Evolutionary conservation across 2,888 invertebrate species (phyloP).

Genomic region (Trissolcus brochymenae): DNA sequence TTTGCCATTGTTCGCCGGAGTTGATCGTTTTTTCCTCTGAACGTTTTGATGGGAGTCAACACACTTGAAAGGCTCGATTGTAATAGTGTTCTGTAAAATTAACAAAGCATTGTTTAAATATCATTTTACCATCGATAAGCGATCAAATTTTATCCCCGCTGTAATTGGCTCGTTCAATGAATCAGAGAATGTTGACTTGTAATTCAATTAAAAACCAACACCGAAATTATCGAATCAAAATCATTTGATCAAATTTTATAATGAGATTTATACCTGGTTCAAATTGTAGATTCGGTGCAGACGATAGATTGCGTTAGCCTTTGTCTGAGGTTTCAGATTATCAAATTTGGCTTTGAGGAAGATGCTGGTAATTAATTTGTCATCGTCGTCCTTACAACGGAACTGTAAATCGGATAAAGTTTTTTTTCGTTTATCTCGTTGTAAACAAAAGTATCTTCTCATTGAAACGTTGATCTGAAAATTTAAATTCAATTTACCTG

Average conservation of each 20-base stretch:
- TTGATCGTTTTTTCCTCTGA: constrained; percentile 13
- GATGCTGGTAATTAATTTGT: constrained; percentile 81
- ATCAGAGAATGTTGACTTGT: too few relatives aligned
- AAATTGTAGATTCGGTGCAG: constrained; percentile 41
- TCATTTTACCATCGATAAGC: background rate
- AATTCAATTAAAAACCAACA: too few relatives aligned
- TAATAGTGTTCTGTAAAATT: constrained; percentile 33
- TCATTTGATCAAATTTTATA: too few relatives aligned
- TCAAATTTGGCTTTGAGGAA: constrained; percentile 83
- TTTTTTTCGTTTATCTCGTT: background rate
- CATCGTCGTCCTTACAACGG: constrained; percentile 76
- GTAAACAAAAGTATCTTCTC: background rate
- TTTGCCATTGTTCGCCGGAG: constrained; percentile 70
- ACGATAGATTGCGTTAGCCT: constrained; percentile 80
- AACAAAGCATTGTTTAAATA: background rate
- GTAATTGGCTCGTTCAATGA: too few relatives aligned
- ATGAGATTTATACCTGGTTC: constrained; percentile 17
- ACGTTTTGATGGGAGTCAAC: constrained; percentile 8
- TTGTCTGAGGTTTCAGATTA: constrained; percentile 80
- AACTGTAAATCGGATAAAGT: constrained; percentile 65
- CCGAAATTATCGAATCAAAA: too few relatives aligned
- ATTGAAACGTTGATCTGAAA: background rate
- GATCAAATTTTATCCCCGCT: too few relatives aligned
- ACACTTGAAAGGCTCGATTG: constrained; percentile 24
- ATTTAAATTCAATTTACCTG: constrained; percentile 19